Base-by-base conservation (phyloP, 2,113 vertebrate genomes). In the Isurus oxyrinchus region DNA sequence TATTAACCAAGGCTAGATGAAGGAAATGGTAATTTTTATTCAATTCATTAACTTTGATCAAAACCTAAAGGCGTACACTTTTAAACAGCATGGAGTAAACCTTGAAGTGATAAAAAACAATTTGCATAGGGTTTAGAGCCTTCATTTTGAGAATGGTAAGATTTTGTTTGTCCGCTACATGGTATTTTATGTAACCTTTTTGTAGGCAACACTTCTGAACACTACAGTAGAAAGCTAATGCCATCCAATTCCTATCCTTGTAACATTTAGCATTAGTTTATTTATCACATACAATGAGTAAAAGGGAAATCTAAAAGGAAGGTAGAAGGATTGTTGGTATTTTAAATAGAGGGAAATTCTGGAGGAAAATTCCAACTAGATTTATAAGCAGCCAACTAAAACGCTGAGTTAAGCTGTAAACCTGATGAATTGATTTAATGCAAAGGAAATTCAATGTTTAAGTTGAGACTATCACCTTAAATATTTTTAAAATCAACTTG, bases 221-320 rank as follows among this genome's bases (percentile, higher is more conserved):
- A 76, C 94, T 55, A 23, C 11, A 59, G 67, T 95, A 95, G 13
- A 95, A 95, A 95, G 67, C 94, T 53, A 95, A 95, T 72, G 44
- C 49, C 14, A 72, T 35, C 31, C 3, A 35, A 95, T 14, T 59
- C 57, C n/a, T 91, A 35, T 66, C 21, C 16, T 3, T 72, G 49
- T 53, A 76, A 95, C 3, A 72, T 55, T 95, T 95, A 67, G 40
- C 5, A 95, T 61, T 94, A 94, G 40, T 21, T 95, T 49, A 95
- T 72, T 95, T 35, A 66, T 3, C 55, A 57, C 25, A 91, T 63
- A 94, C 40, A 49, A 84, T 84, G n/a, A 84, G 79, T 3, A 40
- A 84, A 44, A 5, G 21, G 90, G 31, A 40, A 95, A 55, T 53
- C 44, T 31, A 27, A 27, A 95, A 72, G 21, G 55, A 35, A 95